These are phyloP conservation scores for Ryuthela nishihirai DNA, from an alignment of 2,888 invertebrate species.

Conservation along the genomic window DNA sequence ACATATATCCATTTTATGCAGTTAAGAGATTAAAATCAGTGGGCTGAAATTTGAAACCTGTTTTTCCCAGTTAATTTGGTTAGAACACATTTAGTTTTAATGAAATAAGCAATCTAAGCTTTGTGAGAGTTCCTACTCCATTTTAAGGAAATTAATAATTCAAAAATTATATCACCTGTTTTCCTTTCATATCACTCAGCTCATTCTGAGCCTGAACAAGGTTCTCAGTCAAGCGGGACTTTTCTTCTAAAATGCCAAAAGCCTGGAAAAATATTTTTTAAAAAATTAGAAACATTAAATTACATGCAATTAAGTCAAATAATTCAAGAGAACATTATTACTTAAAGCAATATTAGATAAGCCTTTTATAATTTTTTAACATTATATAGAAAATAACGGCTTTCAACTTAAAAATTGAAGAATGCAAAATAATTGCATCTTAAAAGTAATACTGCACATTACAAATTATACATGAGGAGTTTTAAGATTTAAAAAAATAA, in stretches of 20 bases:
- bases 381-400: too few species aligned
- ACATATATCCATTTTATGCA: too few species aligned
- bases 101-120: not conserved
- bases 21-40: too few species aligned
- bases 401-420: too few species aligned
- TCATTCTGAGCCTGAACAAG: slow-evolving; percentile 42
- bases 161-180: slow-evolving; percentile 20
- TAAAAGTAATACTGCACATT: too few species aligned
- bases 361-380: not conserved
- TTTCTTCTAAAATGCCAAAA: slow-evolving; percentile 23
- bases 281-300: not conserved
- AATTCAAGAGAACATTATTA: not conserved
- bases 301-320: not conserved
- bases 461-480: too few species aligned
- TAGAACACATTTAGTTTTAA: not conserved
- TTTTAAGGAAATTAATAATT: too few species aligned
- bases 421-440: too few species aligned
- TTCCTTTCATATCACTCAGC: slow-evolving; percentile 42
- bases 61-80: not conserved
- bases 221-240: slow-evolving; percentile 40
- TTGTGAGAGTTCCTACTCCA: too few species aligned
- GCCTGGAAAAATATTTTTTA: slow-evolving; percentile 23
- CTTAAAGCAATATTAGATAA: not conserved
- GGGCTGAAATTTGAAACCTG: too few species aligned
- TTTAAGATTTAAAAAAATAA: too few species aligned